Evolutionary conservation across 1,140 invertebrate species (phyloP), one percentile per base, ranked within the genome.

Genomic region (Paramacrobiotus metropolitanus): DNA sequence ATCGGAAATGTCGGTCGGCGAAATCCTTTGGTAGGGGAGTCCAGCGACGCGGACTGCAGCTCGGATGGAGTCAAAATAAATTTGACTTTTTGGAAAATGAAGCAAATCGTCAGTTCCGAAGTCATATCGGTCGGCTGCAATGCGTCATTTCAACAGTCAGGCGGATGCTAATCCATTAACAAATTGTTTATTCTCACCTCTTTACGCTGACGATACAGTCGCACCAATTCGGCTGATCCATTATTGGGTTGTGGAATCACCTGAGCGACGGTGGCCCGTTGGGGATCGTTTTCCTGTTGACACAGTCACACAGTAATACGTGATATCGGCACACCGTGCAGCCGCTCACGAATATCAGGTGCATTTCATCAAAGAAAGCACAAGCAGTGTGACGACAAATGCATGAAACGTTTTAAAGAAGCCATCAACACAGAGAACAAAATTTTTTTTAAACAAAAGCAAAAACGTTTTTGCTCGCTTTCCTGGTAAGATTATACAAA

Each of bases 51-150:
- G 81, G n/a, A n/a, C n/a, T n/a, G n/a, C n/a, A n/a, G n/a, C n/a
- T n/a, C n/a, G n/a, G n/a, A n/a, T n/a, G n/a, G n/a, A n/a, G n/a
- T n/a, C n/a, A 87, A 96, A 61, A 87, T 71, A 74, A 94, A 97
- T 74, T 94, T 94, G 1, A 86, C 88, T 73, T 97, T 94, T 82
- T 97, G 92, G 73, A 95, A 96, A 60, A 83, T 80, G 71, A 96
- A 89, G 84, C 85, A 93, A 44, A 77, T 65, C 20, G 67, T 59
- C 28, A 64, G 63, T 21, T 65, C 64, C n/a, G 67, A 67, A 31
- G 66, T 65, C 69, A 68, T 64, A 55, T 55, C 15, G 15, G 15
- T 24, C 48, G 24, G 9, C 34, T 40, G n/a, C 34, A 40, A 40
- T 9, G n/a, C 9, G 34, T 15, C 9, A 40, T n/a, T 15, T 40